Evolutionary conservation across 1,140 invertebrate genomes (phyloP).

Genomic region (Babylonia areolata): DNA sequence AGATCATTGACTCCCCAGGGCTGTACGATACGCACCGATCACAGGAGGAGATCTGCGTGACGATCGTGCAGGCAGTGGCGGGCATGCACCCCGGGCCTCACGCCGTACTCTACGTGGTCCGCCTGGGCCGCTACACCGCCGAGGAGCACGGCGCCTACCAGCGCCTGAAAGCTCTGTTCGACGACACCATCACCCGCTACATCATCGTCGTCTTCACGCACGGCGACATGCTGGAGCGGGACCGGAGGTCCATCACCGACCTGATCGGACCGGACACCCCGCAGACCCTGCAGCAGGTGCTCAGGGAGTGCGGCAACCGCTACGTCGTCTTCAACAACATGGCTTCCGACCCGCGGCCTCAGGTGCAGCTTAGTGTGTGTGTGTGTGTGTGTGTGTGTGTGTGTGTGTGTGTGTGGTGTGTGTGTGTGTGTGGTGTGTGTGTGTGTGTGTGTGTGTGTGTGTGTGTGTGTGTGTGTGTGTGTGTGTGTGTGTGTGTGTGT

Average conservation of each 20-base stretch:
- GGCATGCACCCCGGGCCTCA: conserved; percentile 43
- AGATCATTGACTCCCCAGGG: conserved; percentile 26
- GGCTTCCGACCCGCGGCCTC: not conserved
- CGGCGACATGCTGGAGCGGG: conserved; percentile 28
- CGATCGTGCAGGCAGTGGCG: conserved; percentile 40
- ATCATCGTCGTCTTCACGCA: conserved; percentile 39
- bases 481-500: no score
- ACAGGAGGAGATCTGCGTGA: conserved; percentile 26
- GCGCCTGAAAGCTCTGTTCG: conserved; percentile 37
- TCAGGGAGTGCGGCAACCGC: conserved; percentile 19
- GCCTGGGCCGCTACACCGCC: conserved; percentile 32
- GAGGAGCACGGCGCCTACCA: conserved; percentile 41
- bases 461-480: no score
- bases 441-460: no score
- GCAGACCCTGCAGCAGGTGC: not conserved
- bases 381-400: no score
- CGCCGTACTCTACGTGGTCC: conserved; percentile 39
- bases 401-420: no score
- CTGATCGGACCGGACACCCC: not conserved
- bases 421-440: no score
- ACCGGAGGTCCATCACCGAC: not conserved
- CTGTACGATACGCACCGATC: conserved; percentile 17
- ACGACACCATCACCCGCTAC: conserved; percentile 32
- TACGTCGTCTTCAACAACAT: conserved; percentile 34
- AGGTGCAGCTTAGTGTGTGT: no score